phyloP scores from a whole-genome alignment of 1,140 invertebrate species.

The Drosophila murphyi region DNA sequence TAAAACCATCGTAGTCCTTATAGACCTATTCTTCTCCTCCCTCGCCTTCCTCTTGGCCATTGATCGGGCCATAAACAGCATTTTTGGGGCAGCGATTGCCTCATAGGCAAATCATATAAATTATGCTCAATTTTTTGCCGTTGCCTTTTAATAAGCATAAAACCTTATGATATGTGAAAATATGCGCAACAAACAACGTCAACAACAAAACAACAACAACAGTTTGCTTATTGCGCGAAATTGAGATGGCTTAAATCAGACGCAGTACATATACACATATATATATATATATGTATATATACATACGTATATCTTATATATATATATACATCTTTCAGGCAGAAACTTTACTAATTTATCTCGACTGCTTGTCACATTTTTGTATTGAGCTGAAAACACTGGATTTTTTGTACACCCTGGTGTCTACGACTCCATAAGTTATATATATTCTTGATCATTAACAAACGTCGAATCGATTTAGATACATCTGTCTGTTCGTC shows the following conservation, averaged over 20 bases:
- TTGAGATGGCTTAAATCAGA: background rate
- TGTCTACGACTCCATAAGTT: background rate
- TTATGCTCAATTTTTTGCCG: constrained; percentile 75
- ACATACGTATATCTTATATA: too few species aligned
- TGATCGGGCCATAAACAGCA: constrained; percentile 78
- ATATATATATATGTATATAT: too few species aligned
- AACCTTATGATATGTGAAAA: constrained; percentile 83
- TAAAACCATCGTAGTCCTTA: constrained; percentile 55
- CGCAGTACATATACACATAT: too few species aligned
- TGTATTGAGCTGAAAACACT: too few species aligned
- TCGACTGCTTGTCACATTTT: too few species aligned
- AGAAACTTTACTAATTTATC: too few species aligned
- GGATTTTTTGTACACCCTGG: too few species aligned
- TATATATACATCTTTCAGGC: too few species aligned
- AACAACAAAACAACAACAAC: constrained; percentile 30
- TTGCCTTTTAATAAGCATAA: constrained; percentile 82
- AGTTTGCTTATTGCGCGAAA: background rate
- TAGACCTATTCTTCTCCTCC: constrained; percentile 15
- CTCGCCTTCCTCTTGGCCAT: constrained; percentile 48
- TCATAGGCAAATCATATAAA: constrained; percentile 82
- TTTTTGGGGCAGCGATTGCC: constrained; percentile 74
- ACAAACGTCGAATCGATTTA: too few species aligned
- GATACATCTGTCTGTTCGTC: too few species aligned
- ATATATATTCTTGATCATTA: too few species aligned
- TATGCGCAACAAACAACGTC: constrained; percentile 78